Conservation (phyloP, 1,140 invertebrate genomes). For the Thaumetopoea pityocampa region DNA sequence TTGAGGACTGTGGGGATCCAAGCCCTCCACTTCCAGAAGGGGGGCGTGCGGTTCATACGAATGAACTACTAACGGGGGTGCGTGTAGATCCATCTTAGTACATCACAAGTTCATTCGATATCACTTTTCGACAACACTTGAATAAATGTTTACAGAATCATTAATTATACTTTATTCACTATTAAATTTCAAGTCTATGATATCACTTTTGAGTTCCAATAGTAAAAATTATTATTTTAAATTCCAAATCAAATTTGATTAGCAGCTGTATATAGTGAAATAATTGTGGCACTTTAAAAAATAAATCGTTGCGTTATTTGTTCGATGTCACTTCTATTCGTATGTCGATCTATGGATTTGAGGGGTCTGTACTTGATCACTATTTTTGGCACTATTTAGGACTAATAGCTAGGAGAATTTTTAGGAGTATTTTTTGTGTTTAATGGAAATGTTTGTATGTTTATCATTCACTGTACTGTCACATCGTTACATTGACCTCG, state of each 20-base stretch:
- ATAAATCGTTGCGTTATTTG: constrained; percentile 25
- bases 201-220: constrained; percentile 2
- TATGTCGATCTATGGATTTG: too few relatives aligned
- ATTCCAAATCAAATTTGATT: not conserved
- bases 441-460: constrained; percentile 20
- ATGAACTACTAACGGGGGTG: constrained; percentile 56
- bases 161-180: not conserved
- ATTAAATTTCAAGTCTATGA: not conserved
- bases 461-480: constrained; percentile 35
- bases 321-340: constrained; percentile 25
- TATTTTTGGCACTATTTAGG: constrained; percentile 38
- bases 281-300: constrained; percentile 21
- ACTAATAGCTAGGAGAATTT: constrained; percentile 40
- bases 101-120: constrained; percentile 25
- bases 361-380: constrained; percentile 24
- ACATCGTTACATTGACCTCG: constrained; percentile 32
- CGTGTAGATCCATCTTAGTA: constrained; percentile 62
- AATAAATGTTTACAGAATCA: not conserved
- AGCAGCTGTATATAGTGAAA: not conserved
- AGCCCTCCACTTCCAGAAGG: constrained; percentile 57
- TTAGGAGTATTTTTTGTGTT: constrained; percentile 47
- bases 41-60: constrained; percentile 63
- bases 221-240: constrained; percentile 14
- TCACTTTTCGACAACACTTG: constrained; percentile 1
- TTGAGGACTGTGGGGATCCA: constrained; percentile 66